Base-by-base conservation (phyloP, 2,113 vertebrate genomes). In the Osmerus eperlanus region DNA sequence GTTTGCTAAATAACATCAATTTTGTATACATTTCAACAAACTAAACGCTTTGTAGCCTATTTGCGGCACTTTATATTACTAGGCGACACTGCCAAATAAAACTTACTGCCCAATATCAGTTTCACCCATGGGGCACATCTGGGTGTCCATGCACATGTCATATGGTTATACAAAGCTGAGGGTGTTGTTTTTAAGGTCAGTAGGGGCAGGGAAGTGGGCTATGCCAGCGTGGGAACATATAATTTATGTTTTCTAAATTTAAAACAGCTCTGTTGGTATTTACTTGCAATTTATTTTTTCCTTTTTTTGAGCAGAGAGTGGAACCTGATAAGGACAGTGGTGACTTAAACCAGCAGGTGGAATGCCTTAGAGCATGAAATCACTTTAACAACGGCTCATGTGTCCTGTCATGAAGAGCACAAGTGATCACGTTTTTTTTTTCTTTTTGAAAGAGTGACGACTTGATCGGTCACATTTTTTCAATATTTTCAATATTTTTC, bases 251-350 rank as follows among this genome's bases (percentile, higher is more conserved):
- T 65, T 53, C 60, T 80, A 67, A 63, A 65, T 82, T 73, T 87
- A 78, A 80, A 70, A 72, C 61, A 52, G 41, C 52, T 73, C 29
- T 70, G 58, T 53, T 53, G 32, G 51, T 68, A 41, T 80, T 64
- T 77, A n/a, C 78, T 68, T 77, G 72, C 32, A 47, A 52, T 3
- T 36, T 1, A 6, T 63, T 77, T 56, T 60, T 72, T 72, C 75
- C 72, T 70, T 68, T 64, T 80, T 65, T 28, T 73, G 72, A 83
- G 74, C 72, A 75, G 84, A 81, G 71, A 83, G 85, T 84, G 85
- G 68, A 90, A 91, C 76, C 29, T 18, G 88, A 91, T 87, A 82
- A 85, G 86, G 87, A 88, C 85, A 84, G 70, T 28, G 56, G 74
- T 47, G 68, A 82, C 59, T 67, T 65, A 72, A 81, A 67, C 67